Percentiles rank a stretch among this genome's conserved stretches.
Conservation (phyloP, 2,113 vertebrate genomes). For the Sorex fumeus region DNA sequence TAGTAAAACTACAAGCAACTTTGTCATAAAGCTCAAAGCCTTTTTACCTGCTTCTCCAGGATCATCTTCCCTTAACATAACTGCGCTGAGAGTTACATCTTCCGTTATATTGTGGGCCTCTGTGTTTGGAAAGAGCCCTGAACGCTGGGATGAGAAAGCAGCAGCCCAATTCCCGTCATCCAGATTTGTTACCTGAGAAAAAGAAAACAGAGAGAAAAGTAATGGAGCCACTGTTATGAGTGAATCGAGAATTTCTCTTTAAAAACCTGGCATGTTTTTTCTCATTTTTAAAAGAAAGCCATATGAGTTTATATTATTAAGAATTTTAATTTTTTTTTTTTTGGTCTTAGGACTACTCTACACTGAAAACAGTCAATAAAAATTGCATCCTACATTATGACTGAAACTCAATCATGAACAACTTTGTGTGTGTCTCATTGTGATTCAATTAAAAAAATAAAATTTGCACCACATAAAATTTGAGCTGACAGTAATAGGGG, state of each 20-base stretch:
- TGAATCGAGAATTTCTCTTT: conserved; percentile 4
- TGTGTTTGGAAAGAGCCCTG: conserved; percentile 85
- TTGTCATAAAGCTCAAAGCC: conserved; percentile 24
- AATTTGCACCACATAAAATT: neutral
- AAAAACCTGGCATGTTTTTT: neutral
- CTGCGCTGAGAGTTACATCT: conserved; percentile 93
- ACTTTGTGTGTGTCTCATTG: too few relatives aligned
- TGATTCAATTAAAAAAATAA: neutral
- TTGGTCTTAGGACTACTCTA: neutral
- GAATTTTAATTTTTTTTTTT: neutral
- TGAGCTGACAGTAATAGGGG: neutral
- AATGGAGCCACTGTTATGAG: neutral
- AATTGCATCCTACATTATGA: too few relatives aligned
- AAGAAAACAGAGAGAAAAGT: conserved; percentile 52
- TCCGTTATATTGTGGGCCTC: conserved; percentile 91
- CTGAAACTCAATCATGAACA: too few relatives aligned
- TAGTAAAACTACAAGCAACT: neutral
- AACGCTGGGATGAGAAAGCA: conserved; percentile 89
- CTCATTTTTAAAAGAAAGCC: conserved; percentile 53
- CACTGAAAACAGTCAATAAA: neutral
- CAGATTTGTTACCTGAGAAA: conserved; percentile 87
- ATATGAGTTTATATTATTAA: neutral
- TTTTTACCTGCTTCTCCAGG: conserved; percentile 95
- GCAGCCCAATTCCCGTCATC: conserved; percentile 95
- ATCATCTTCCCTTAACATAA: conserved; percentile 96